These are phyloP conservation scores for Plagiodera versicolora DNA, from an alignment of 2,888 invertebrate genomes.

Conservation along the genomic window DNA sequence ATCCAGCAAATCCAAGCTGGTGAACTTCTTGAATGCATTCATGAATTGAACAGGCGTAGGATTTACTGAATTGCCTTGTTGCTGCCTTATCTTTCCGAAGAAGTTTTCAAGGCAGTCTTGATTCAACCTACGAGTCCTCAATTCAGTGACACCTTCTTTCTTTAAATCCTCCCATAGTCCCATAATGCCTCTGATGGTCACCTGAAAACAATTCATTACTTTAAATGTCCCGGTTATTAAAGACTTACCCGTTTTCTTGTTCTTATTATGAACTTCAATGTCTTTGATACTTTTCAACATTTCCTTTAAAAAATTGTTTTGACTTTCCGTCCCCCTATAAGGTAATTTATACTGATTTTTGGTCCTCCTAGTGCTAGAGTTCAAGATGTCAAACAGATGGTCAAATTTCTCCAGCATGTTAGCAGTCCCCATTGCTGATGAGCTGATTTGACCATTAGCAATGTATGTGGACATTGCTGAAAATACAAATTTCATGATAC, in stretches of 20 bases:
- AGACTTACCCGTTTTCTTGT: background rate
- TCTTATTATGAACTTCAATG: background rate
- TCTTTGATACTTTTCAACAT: constrained; percentile 1
- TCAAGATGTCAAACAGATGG: background rate
- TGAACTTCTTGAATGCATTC: no score
- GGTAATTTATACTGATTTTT: background rate
- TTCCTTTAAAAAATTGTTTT: background rate
- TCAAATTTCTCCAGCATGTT: background rate
- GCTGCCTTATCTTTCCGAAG: no score
- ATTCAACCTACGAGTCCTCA: no score
- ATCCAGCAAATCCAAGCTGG: no score
- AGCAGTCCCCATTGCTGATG: background rate
- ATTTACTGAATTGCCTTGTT: no score
- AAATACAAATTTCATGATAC: no score
- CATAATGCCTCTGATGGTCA: no score
- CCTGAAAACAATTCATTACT: no score
- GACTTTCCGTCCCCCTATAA: background rate
- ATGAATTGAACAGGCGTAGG: no score
- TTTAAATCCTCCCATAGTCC: no score
- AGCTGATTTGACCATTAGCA: background rate
- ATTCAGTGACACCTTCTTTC: no score
- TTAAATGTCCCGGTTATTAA: background rate
- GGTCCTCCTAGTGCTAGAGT: background rate
- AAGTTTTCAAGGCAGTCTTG: no score
- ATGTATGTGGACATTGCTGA: constrained; percentile 6